Evolutionary conservation across 1,140 invertebrate genomes (phyloP).

Genomic region (Pararge aegeria): DNA sequence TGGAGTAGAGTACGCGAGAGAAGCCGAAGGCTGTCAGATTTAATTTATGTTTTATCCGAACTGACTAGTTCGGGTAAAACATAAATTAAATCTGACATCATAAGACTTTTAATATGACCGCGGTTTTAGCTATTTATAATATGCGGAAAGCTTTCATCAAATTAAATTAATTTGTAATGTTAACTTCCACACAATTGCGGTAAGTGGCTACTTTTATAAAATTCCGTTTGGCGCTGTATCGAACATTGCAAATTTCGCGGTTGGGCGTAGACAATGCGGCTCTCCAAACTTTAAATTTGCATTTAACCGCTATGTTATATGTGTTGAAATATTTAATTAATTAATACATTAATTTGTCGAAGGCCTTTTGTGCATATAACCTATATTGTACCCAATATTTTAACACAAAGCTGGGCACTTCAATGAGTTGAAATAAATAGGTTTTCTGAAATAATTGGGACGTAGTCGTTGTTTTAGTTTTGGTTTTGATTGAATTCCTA

Average conservation of each 20-base stretch:
- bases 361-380: not conserved
- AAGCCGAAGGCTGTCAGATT: too few relatives aligned
- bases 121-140: not conserved
- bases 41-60: too few relatives aligned
- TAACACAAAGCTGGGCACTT: not conserved
- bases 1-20: too few relatives aligned
- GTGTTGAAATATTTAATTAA: constrained; percentile 11
- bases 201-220: constrained; percentile 11
- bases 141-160: not conserved
- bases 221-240: constrained; percentile 7
- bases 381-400: not conserved
- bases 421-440: not conserved
- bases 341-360: constrained; percentile 3
- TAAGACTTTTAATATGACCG: too few relatives aligned
- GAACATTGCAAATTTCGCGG: constrained; percentile 16
- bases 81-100: too few relatives aligned
- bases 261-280: constrained; percentile 12
- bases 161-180: not conserved
- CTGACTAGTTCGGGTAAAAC: too few relatives aligned
- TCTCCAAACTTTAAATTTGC: constrained; percentile 12
- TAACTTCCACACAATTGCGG: constrained; percentile 12
- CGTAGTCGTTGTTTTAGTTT: too few relatives aligned
- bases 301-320: constrained; percentile 9
- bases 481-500: too few relatives aligned
- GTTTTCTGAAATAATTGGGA: too few relatives aligned